Evolutionary conservation across 2,888 invertebrate species (phyloP).

Genomic region (Megalurothrips usitatus): DNA sequence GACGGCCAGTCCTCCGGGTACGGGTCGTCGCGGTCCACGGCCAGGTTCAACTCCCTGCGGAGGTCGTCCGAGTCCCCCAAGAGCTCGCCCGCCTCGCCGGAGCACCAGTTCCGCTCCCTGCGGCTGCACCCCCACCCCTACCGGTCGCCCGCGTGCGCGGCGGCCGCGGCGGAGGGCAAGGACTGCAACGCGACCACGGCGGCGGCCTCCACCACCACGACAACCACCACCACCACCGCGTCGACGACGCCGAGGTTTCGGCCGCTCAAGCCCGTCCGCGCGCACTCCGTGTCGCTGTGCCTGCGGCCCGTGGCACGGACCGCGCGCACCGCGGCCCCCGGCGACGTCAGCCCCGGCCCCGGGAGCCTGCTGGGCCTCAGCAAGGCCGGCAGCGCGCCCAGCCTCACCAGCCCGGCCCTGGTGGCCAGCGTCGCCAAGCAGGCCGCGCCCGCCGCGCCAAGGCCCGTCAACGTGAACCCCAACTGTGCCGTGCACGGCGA

Average conservation of each 20-base stretch:
- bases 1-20: constrained; percentile 49
- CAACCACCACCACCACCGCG: constrained; percentile 35
- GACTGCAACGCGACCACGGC: constrained; percentile 38
- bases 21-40: constrained; percentile 47
- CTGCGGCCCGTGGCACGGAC: neutral
- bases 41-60: constrained; percentile 42
- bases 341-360: neutral
- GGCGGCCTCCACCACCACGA: constrained; percentile 42
- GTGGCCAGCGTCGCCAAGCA: constrained; percentile 17
- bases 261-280: constrained; percentile 32
- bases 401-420: constrained; percentile 4
- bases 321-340: neutral
- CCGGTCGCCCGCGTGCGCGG: constrained; percentile 35
- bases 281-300: constrained; percentile 24
- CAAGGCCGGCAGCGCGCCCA: constrained; percentile 19
- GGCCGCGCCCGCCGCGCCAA: neutral
- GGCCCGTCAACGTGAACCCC: constrained; percentile 15
- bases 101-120: constrained; percentile 31
- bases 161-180: constrained; percentile 33
- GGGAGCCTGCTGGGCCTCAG: constrained; percentile 29
- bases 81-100: constrained; percentile 38
- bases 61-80: constrained; percentile 43
- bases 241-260: constrained; percentile 49
- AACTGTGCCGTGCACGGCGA: constrained; percentile 36
- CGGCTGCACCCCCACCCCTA: constrained; percentile 40